These are phyloP conservation scores for Nomia melanderi DNA, from an alignment of 1,140 invertebrate species.

Conservation along the genomic window DNA sequence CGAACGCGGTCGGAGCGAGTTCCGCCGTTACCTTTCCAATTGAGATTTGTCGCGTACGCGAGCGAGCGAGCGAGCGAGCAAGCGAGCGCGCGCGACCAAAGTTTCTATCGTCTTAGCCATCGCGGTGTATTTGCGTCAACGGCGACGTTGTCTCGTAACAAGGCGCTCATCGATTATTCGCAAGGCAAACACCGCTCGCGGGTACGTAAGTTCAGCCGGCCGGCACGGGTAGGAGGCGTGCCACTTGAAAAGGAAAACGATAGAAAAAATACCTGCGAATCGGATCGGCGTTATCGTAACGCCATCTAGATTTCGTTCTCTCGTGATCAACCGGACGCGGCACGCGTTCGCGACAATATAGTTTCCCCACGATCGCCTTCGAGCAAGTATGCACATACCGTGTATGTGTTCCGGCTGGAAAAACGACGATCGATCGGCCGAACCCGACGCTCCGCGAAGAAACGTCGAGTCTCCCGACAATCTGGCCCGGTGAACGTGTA, in stretches of 20 bases:
- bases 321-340: too few species aligned
- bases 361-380: too few species aligned
- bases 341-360: too few species aligned
- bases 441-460: too few species aligned
- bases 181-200: conserved; percentile 9
- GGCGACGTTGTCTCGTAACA: conserved; percentile 24
- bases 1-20: conserved; percentile 18
- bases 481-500: too few species aligned
- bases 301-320: too few species aligned
- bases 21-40: conserved; percentile 58
- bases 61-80: conserved; percentile 16
- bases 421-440: too few species aligned
- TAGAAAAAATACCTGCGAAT: neutral
- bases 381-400: too few species aligned
- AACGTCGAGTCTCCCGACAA: too few species aligned
- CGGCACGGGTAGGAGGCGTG: neutral
- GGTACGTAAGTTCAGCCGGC: neutral
- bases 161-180: conserved; percentile 13
- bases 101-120: conserved; percentile 27
- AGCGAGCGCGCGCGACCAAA: neutral
- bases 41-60: conserved; percentile 73
- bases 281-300: too few species aligned
- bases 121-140: conserved; percentile 39
- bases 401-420: too few species aligned
- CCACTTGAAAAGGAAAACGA: neutral